Base-by-base conservation (phyloP, 2,888 invertebrate genomes). In the Chaitophorus viminalis region DNA sequence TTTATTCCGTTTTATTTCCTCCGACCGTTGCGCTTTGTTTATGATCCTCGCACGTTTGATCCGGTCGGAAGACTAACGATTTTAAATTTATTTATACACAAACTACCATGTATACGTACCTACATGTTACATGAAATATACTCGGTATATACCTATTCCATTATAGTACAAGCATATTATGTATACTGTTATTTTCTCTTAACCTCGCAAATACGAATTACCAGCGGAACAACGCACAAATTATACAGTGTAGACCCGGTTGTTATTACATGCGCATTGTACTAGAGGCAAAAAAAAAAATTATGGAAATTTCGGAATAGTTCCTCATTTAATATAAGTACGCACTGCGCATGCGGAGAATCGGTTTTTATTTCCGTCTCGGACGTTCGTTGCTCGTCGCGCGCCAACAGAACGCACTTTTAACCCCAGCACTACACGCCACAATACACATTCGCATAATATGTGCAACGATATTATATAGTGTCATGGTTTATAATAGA, bases 1-100 rank as follows among this genome's bases (percentile, higher is more conserved):
- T 54, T 70, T 76, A 8, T 46, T 29, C 68, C 29, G 18, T 84
- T 29, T 39, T 17, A 9, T 88, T 74, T 9, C 81, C 31, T 31
- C 54, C 46, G 11, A 54, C 79, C 82, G 33, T 81, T 46, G 76
- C 78, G 77, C 82, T 88, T 70, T 82, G 72, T 83, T 79, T 75
- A 75, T 29, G 74, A 46, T 65, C 52, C 86, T 88, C n/a, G n/a
- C 86, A 52, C 76, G 82, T 86, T 88, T 39, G 82, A 68, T 77
- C 88, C 86, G 78, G 78, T 75, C 81, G 72, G 79, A 74, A 65
- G 52, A 36, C 82, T 74, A 70, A 77, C 82, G 74, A 74, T 75
- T 82, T 79, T 72, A 85, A 25, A 6, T 81, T 74, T 70, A 81
- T 75, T 36, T 36, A 68, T 39, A 46, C 25, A 11, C 29, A 29